Base-by-base conservation (phyloP, 2,888 invertebrate species). In the Synanthedon formicaeformis region DNA sequence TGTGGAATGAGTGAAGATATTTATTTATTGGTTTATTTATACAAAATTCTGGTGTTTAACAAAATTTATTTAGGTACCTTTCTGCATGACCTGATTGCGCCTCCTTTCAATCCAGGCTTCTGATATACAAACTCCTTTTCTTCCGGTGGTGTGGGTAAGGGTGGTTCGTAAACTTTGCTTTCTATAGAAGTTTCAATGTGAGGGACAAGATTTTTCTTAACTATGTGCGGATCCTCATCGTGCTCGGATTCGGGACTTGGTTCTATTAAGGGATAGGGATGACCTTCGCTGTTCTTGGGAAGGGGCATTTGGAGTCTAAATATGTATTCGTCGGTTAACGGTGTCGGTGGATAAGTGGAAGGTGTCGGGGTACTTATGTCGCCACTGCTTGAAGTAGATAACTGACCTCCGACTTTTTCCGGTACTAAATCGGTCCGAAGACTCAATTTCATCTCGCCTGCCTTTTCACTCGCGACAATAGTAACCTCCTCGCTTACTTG, bases 271-370 rank as follows among this genome's bases (percentile, higher is more conserved):
- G 73, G 76, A 1, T 77, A 56, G 0, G 71, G 71, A 6, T 70
- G 66, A 1, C 60, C 58, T 4, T 71, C 65, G 27, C 69, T 58
- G n/a, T 69, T 72, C 65, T 76, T 81, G 0, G 82, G 82, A n/a
- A 81, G 55, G 10, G 77, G 75, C 0, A 76, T 70, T 50, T 69
- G 59, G 2, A 87, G 67, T 57, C 78, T 75, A 52, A 87, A 87
- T 0, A 87, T 60, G 53, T 87, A 87, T 67, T 85, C 85, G 49
- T 87, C 86, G 1, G 77, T 80, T 48, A 86, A 52, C 12, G 87
- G 87, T 2, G 85, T 84, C 0, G 81, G 78, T 2, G 83, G 84
- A 1, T 69, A 60, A 0, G 71, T 72, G 1, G 75, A 63, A 0
- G 84, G 81, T 0, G 75, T 78, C 0, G 75, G 75, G 4, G 75